A percentile compares a stretch with the other conserved stretches of the same genome.
Conservation (phyloP, 2,888 invertebrate genomes). For the Boloria selene region DNA sequence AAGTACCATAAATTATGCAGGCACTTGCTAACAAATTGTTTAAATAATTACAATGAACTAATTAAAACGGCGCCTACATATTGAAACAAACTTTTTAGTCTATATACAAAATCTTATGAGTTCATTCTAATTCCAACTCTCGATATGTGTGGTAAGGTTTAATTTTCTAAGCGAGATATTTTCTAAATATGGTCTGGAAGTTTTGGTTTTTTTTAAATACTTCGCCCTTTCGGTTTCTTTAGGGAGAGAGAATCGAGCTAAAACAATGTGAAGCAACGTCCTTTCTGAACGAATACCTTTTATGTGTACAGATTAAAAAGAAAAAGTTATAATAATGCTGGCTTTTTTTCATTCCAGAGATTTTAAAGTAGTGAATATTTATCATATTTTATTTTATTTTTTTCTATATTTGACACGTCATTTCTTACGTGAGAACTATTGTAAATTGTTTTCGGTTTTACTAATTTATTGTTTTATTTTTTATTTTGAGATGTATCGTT, state of each 20-base stretch:
- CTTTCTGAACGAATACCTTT: constrained; percentile 14
- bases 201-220: constrained; percentile 13
- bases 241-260: constrained; percentile 9
- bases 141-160: background rate
- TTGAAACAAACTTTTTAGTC: constrained; percentile 40
- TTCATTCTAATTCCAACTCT: background rate
- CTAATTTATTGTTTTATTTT: too few species aligned
- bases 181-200: background rate
- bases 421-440: too few species aligned
- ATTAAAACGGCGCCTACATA: constrained; percentile 55
- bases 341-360: too few species aligned
- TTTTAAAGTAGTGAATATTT: too few species aligned
- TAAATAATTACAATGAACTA: constrained; percentile 40
- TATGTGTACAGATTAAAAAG: constrained; percentile 10
- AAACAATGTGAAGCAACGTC: constrained; percentile 2
- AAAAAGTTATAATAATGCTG: background rate
- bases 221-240: constrained; percentile 15
- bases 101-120: background rate
- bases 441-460: too few species aligned
- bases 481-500: too few species aligned
- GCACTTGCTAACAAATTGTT: background rate
- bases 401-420: too few species aligned
- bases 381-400: too few species aligned
- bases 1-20: too few species aligned
- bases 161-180: background rate